Evolutionary conservation across 2,888 invertebrate genomes (phyloP).

Genomic region (Pollenia labialis): DNA sequence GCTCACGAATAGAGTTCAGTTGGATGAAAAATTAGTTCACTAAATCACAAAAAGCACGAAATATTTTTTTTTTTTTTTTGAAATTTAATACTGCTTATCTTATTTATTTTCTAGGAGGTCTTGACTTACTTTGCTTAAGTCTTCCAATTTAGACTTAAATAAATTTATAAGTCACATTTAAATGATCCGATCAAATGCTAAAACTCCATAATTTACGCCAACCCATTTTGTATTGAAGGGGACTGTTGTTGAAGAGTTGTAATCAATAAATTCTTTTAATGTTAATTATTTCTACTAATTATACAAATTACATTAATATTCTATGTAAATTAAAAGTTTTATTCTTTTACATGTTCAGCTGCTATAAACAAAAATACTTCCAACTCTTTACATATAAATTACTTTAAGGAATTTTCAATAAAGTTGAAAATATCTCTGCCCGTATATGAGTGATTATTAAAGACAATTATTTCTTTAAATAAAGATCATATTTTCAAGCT

Average conservation of each 20-base stretch:
- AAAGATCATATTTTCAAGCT: conserved; percentile 3
- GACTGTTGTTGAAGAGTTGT: neutral
- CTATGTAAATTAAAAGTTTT: neutral
- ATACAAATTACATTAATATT: neutral
- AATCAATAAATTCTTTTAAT: neutral
- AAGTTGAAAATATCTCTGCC: neutral
- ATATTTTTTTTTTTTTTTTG: neutral
- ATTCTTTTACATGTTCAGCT: neutral
- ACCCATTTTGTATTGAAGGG: too few species aligned
- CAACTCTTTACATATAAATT: too few species aligned
- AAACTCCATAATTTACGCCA: neutral
- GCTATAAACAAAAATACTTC: too few species aligned
- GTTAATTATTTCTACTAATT: neutral
- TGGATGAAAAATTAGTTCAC: conserved; percentile 8
- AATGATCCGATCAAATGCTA: neutral
- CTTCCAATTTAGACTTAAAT: too few species aligned
- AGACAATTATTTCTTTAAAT: conserved; percentile 14
- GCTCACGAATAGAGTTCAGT: neutral
- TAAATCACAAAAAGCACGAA: neutral
- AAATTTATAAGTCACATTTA: too few species aligned
- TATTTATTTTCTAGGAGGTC: neutral
- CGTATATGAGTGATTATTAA: conserved; percentile 7
- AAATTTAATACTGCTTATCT: neutral
- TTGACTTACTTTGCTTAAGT: neutral
- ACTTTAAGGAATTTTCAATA: too few species aligned